Percentiles rank a stretch among this genome's conserved stretches.
Conservation (phyloP, 2,797 vertebrate species). For the Phalanger gymnotis region DNA sequence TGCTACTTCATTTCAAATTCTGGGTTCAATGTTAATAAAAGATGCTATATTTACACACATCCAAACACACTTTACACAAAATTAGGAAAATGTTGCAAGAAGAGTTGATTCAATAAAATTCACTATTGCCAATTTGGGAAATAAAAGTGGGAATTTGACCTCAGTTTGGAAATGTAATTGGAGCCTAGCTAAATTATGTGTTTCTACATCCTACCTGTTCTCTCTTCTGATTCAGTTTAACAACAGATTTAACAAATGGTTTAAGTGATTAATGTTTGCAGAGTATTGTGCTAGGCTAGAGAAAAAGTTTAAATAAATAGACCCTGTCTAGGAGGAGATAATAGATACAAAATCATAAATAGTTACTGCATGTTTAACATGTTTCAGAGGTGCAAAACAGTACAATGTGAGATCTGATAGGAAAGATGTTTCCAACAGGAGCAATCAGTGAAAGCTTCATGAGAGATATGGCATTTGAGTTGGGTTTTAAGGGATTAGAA, state of each 20-base stretch:
- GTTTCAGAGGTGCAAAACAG: background rate
- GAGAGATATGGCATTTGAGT: background rate
- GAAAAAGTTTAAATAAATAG: background rate
- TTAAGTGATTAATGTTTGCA: background rate
- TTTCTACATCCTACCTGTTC: background rate
- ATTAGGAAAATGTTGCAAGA: background rate
- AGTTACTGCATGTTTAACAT: background rate
- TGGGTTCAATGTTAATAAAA: background rate
- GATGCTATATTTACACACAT: background rate
- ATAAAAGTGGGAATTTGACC: background rate
- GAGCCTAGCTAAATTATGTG: background rate
- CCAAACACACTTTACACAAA: background rate
- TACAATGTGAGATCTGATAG: background rate
- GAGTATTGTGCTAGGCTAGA: background rate
- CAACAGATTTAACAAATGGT: background rate
- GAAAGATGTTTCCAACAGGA: background rate
- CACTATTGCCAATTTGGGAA: slow-evolving; percentile 2
- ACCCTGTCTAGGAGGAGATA: background rate
- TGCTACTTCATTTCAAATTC: slow-evolving; percentile 72
- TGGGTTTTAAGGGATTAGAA: background rate
- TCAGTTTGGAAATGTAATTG: background rate
- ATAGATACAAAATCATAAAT: background rate
- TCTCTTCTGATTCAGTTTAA: background rate
- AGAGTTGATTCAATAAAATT: background rate
- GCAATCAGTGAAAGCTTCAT: background rate